These are phyloP conservation scores for Porites divaricata DNA, from an alignment of 92 coral and sea anemone species.

Conservation along the genomic window DNA sequence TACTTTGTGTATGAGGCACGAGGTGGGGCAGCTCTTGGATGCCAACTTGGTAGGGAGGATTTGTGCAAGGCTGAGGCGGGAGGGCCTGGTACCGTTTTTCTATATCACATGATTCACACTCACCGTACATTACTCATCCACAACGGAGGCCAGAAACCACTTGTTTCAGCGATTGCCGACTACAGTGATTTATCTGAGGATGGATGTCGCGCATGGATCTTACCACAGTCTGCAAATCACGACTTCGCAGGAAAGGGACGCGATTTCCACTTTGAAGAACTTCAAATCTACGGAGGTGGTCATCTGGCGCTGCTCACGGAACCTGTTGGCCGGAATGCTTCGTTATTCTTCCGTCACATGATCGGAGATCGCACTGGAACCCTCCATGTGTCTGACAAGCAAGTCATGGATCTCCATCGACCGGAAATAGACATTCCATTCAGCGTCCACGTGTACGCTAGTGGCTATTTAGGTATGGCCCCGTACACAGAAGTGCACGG, in stretches of 20 bases:
- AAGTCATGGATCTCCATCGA: slow-evolving; percentile 92
- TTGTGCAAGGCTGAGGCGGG: slow-evolving; percentile 95
- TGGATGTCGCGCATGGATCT: slow-evolving; percentile 95
- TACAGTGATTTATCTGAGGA: slow-evolving; percentile 82
- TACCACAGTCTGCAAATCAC: slow-evolving; percentile 91
- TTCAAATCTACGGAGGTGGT: slow-evolving; percentile 97
- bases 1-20: slow-evolving; percentile 96
- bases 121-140: slow-evolving; percentile 94
- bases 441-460: slow-evolving; percentile 91
- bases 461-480: slow-evolving; percentile 93
- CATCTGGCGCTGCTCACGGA: slow-evolving; percentile 91
- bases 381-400: slow-evolving; percentile 85
- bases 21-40: slow-evolving; percentile 94
- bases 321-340: slow-evolving; percentile 85
- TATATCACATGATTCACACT: slow-evolving; percentile 92
- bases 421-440: slow-evolving; percentile 94
- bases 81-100: slow-evolving; percentile 98
- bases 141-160: slow-evolving; percentile 97
- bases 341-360: slow-evolving; percentile 90
- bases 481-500: slow-evolving; percentile 96
- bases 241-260: slow-evolving; percentile 81
- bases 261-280: slow-evolving; percentile 95
- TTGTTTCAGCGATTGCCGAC: slow-evolving; percentile 90
- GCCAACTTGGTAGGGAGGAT: slow-evolving; percentile 77
- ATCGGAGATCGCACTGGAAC: slow-evolving; percentile 97